A percentile compares a stretch with the other conserved stretches of the same genome.
These are phyloP conservation scores for Anolis carolinensis DNA, from an alignment of 2,113 vertebrate genomes.

Conservation along the genomic window DNA sequence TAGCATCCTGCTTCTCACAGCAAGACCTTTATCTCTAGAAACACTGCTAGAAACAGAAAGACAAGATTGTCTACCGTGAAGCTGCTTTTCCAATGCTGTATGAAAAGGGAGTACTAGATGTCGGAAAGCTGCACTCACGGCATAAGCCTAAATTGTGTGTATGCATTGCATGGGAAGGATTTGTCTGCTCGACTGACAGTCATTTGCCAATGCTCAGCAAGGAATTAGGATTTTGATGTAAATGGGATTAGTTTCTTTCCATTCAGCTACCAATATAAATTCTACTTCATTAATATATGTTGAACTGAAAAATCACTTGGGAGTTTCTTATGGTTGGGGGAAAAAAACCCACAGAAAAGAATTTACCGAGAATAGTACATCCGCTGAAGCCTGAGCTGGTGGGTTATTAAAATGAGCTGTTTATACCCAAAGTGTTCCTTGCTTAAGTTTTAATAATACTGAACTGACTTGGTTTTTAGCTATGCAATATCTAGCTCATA, in stretches of 20 bases:
- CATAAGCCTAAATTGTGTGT: no score
- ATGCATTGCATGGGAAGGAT: not conserved
- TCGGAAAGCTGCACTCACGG: not conserved
- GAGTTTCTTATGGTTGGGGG: not conserved
- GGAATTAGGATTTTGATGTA: conserved; percentile 9
- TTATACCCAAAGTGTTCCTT: no score
- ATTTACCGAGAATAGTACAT: not conserved
- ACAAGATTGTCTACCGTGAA: not conserved
- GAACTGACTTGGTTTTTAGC: no score
- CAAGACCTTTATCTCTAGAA: not conserved
- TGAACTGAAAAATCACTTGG: not conserved
- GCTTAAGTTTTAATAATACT: no score
- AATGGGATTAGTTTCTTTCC: conserved; percentile 14
- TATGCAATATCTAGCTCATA: no score
- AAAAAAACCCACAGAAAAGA: not conserved
- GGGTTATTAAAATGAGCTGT: not conserved
- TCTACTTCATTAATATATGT: conserved; percentile 26
- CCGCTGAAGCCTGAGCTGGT: not conserved
- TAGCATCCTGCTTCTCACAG: no score
- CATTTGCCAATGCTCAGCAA: not conserved
- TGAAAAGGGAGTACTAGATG: not conserved
- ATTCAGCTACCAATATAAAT: conserved; percentile 20
- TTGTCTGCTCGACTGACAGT: not conserved
- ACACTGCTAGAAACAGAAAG: not conserved
- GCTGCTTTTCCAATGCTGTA: not conserved